These are phyloP conservation scores for Neodiprion pinetum DNA, from an alignment of 1,140 invertebrate genomes.

Conservation along the genomic window DNA sequence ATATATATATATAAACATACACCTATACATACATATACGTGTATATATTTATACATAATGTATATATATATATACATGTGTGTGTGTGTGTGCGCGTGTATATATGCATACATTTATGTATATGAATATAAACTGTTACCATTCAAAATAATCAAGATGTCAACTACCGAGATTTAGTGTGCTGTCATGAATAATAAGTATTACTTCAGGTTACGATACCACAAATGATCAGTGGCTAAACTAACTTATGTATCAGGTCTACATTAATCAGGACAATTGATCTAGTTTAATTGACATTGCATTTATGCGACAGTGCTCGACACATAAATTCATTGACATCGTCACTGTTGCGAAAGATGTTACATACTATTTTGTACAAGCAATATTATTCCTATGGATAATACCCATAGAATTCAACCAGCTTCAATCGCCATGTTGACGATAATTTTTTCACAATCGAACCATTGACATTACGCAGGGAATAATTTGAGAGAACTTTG, in stretches of 20 bases:
- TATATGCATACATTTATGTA: background rate
- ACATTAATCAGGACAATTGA: background rate
- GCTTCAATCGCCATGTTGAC: too few relatives aligned
- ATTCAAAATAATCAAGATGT: background rate
- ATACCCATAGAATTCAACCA: too few relatives aligned
- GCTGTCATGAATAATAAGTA: constrained; percentile 7
- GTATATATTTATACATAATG: background rate
- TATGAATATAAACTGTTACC: background rate
- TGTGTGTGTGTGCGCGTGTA: background rate
- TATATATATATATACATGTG: background rate
- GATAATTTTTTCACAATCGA: too few relatives aligned
- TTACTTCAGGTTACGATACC: background rate
- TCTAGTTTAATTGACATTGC: background rate
- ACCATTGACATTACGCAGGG: too few relatives aligned
- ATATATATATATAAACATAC: background rate
- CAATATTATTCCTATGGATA: too few relatives aligned
- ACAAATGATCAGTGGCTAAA: background rate
- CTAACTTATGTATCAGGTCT: background rate
- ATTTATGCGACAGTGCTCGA: background rate
- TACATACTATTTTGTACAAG: too few relatives aligned
- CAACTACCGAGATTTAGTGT: constrained; percentile 5
- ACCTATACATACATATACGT: too few relatives aligned
- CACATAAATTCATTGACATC: too few relatives aligned
- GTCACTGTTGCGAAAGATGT: too few relatives aligned
- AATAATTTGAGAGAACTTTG: too few relatives aligned